phyloP scores from a whole-genome alignment of 2,888 invertebrate species.

The Cephus runcator region DNA sequence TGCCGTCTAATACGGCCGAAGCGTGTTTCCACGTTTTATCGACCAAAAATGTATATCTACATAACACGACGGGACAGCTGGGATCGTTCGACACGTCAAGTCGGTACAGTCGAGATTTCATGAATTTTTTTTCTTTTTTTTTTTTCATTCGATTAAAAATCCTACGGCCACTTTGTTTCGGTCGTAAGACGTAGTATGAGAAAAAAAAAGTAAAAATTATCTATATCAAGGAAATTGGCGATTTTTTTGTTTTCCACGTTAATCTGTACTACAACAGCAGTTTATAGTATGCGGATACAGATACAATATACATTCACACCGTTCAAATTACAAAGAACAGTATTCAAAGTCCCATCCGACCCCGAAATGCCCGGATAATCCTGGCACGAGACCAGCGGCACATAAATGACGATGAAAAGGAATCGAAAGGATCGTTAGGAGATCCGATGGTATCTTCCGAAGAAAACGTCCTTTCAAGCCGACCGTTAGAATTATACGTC shows the following conservation, averaged over 20 bases:
- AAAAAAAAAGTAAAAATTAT: too few relatives aligned
- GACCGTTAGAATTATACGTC: background rate
- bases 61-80: constrained; percentile 30
- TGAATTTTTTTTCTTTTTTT: too few relatives aligned
- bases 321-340: background rate
- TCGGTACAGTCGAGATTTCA: background rate
- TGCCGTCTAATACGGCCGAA: constrained; percentile 26
- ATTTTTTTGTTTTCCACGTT: background rate
- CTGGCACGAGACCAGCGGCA: background rate
- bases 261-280: background rate
- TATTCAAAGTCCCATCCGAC: background rate
- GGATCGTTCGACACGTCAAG: background rate
- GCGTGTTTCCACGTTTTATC: constrained; percentile 21
- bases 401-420: background rate
- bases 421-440: background rate
- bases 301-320: background rate
- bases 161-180: too few relatives aligned
- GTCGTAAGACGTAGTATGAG: too few relatives aligned
- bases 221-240: background rate
- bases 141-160: too few relatives aligned
- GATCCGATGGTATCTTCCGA: background rate
- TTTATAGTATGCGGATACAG: background rate
- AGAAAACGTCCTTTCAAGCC: background rate
- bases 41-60: constrained; percentile 17
- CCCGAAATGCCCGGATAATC: background rate